Evolutionary conservation across 1,140 invertebrate species (phyloP).

Genomic region (Mya arenaria): DNA sequence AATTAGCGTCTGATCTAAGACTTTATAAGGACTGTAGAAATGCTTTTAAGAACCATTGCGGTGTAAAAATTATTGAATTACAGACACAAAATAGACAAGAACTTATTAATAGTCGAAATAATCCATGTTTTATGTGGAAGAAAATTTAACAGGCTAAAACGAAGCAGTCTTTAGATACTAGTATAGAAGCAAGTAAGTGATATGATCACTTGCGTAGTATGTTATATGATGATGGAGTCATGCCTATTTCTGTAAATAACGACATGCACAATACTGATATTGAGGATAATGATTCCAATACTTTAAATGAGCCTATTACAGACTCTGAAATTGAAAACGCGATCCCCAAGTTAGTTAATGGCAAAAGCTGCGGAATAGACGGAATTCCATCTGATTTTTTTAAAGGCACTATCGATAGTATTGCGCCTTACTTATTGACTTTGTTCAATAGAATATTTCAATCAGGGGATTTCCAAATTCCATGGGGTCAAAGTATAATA

Average conservation of each 20-base stretch:
- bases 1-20: not conserved
- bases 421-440: not conserved
- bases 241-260: not conserved
- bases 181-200: not conserved
- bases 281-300: not conserved
- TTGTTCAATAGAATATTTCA: slow-evolving; percentile 22
- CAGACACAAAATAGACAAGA: not conserved
- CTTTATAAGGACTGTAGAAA: slow-evolving; percentile 3
- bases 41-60: not conserved
- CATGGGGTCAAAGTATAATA: slow-evolving; percentile 24
- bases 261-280: not conserved
- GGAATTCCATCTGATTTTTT: slow-evolving; percentile 21
- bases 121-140: not conserved
- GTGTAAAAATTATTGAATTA: not conserved
- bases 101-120: not conserved
- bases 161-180: not conserved
- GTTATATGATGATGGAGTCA: not conserved
- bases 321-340: not conserved
- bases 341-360: not conserved
- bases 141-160: not conserved
- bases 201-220: not conserved
- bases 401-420: not conserved
- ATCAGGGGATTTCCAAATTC: not conserved
- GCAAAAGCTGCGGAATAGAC: slow-evolving; percentile 32
- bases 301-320: slow-evolving; percentile 12